Base-by-base conservation (phyloP, 2,113 vertebrate genomes). In the Deroptyus accipitrinus region DNA sequence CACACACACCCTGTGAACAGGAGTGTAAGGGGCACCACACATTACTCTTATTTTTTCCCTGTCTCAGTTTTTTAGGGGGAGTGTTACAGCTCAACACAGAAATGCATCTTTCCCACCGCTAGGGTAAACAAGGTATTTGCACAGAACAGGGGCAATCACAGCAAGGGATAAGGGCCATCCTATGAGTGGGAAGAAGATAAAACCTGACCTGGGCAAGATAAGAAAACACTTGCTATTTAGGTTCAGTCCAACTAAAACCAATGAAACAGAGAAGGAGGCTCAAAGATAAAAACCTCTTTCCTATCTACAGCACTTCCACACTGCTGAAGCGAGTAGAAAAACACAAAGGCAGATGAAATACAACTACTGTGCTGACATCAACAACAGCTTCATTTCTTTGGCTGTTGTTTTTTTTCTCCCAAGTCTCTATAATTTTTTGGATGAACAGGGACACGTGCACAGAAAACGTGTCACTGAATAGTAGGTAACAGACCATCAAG, bases 121-220 rank as follows among this genome's bases (percentile, higher is more conserved):
- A 91, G 83, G 55, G 78, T 69, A 95, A 96, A 92, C 4, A 80
- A 8, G 30, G 4, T 83, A 48, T 95, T 93, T 93, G 68, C 76
- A 83, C 48, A 90, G 85, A 81, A 78, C 80, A 92, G 70, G 72
- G 83, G 23, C 64, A 92, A 44, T 48, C 31, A 28, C 4, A 19
- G 76, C 54, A 79, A 11, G 5, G 77, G 72, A 88, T 35, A 88
- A 80, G 83, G 61, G 54, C 62, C 49, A 48, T 0, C 0, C 67
- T 76, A 8, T 59, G 52, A 70, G 67, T 2, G 18, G 85, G 62
- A 74, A 80, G 42, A 39, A 70, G 72, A 81, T 95, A 94, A 96
- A 91, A 83, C 64, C 61, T 74, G 68, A 49, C 72, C 83, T 33
- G 25, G 77, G n/a, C 33, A 30, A 83, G 93, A 61, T 83, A 88